phyloP scores from a whole-genome alignment of 2,888 invertebrate species.

The Diaperis boleti region DNA sequence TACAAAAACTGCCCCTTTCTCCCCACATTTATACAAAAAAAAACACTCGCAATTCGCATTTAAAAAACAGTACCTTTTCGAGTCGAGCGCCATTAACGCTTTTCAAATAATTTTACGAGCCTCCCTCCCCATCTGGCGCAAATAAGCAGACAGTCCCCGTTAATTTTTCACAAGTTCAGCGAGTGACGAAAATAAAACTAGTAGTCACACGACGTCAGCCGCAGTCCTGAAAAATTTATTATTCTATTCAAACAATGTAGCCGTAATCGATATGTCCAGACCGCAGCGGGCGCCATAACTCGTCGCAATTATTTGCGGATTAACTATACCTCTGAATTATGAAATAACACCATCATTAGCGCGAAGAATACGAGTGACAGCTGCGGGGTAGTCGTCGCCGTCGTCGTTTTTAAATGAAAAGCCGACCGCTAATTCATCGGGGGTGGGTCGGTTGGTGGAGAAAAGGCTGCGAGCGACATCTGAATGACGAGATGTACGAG shows the following conservation, averaged over 20 bases:
- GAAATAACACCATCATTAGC: constrained; percentile 6
- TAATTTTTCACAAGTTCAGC: constrained; percentile 33
- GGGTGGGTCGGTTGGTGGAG: constrained; percentile 30
- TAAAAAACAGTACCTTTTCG: no score
- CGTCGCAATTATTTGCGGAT: constrained; percentile 17
- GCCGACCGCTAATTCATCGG: constrained; percentile 39
- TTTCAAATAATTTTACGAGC: constrained; percentile 6
- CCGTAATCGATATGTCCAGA: constrained; percentile 32
- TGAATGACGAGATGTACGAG: constrained; percentile 54
- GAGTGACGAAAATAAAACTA: constrained; percentile 31
- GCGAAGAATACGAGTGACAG: constrained; percentile 21
- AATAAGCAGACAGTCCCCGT: constrained; percentile 13
- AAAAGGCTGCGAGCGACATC: constrained; percentile 47
- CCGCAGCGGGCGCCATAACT: constrained; percentile 1
- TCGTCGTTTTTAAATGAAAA: constrained; percentile 44
- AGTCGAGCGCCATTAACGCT: background rate
- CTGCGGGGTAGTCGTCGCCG: constrained; percentile 34
- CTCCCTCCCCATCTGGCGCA: constrained; percentile 6
- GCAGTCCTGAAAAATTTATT: constrained; percentile 30
- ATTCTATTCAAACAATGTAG: constrained; percentile 30
- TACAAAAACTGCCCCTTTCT: no score
- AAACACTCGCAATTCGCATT: no score
- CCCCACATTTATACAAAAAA: no score
- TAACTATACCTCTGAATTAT: constrained; percentile 18
- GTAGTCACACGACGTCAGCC: constrained; percentile 14